Percentiles rank a stretch among this genome's conserved stretches.
Conservation (phyloP, 2,888 invertebrate species). For the Kryphioiulus occultus region DNA sequence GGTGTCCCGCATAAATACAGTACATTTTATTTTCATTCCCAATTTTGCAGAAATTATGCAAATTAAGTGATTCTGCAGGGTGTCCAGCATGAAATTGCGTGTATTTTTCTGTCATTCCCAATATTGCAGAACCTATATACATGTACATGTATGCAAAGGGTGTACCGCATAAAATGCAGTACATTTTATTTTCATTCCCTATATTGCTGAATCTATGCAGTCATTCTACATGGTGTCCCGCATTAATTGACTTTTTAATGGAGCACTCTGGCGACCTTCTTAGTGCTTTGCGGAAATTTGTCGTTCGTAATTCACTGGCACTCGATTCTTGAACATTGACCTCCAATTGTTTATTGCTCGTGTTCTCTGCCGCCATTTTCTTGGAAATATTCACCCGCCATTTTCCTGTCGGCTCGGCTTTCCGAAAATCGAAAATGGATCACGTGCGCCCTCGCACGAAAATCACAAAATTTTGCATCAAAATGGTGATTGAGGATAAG, state of each 20-base stretch:
- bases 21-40: too few species aligned
- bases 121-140: too few species aligned
- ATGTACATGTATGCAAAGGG: too few species aligned
- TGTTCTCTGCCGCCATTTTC: background rate
- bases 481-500: background rate
- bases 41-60: too few species aligned
- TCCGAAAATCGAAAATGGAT: conserved; percentile 2
- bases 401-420: background rate
- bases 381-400: background rate
- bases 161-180: too few species aligned
- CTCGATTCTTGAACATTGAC: background rate
- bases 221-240: background rate
- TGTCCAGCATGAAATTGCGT: too few species aligned
- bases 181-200: too few species aligned
- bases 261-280: background rate
- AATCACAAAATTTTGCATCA: background rate
- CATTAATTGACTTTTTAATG: background rate
- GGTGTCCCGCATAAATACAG: too few species aligned
- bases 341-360: background rate
- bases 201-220: too few species aligned
- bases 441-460: conserved; percentile 8
- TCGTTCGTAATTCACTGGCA: background rate
- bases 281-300: background rate
- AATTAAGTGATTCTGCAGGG: too few species aligned
- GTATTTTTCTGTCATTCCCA: too few species aligned